Conservation (phyloP, 2,888 invertebrate species). For the Nymphalis polychloros region DNA sequence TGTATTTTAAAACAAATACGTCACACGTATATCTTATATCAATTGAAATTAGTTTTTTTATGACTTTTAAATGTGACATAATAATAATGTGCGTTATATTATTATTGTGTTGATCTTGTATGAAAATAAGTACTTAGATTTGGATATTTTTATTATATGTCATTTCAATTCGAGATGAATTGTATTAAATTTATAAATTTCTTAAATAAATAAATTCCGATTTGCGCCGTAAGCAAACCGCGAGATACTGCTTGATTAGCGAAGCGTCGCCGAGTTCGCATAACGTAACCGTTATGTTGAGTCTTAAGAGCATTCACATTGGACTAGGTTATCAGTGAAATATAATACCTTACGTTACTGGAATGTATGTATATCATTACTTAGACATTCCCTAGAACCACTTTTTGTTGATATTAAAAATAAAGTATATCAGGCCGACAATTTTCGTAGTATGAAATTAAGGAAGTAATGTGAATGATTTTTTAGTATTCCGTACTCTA, state of each 20-base stretch:
- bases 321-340: constrained; percentile 36
- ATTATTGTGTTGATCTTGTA: too few relatives aligned
- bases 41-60: too few relatives aligned
- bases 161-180: too few relatives aligned
- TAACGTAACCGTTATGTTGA: constrained; percentile 35
- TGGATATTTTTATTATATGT: too few relatives aligned
- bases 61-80: too few relatives aligned
- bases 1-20: too few relatives aligned
- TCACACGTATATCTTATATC: too few relatives aligned
- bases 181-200: not conserved
- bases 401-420: not conserved
- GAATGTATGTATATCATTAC: not conserved
- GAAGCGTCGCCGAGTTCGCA: constrained; percentile 44
- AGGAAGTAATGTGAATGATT: too few relatives aligned
- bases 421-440: not conserved
- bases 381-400: not conserved
- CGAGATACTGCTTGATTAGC: constrained; percentile 48
- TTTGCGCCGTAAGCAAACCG: constrained; percentile 47
- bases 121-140: too few relatives aligned
- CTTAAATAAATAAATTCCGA: constrained; percentile 56
- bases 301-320: constrained; percentile 40
- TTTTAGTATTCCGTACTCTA: too few relatives aligned
- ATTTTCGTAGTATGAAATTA: too few relatives aligned
- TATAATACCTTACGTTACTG: constrained; percentile 12
- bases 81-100: too few relatives aligned